Percentiles rank a stretch among this genome's conserved stretches.
Conservation (phyloP, 2,888 invertebrate species). For the Agrilus mali region DNA sequence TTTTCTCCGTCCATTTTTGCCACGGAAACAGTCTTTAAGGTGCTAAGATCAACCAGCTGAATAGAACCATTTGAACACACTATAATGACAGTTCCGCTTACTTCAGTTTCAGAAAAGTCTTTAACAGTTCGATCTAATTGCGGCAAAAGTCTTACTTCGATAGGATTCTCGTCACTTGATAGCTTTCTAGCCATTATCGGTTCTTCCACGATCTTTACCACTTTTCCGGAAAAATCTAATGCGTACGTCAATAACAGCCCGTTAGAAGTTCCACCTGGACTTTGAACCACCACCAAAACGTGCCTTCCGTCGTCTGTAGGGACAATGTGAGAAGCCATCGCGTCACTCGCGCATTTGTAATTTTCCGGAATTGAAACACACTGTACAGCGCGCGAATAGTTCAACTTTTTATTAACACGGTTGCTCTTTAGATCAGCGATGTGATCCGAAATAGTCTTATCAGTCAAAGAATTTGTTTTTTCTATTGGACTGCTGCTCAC, state of each 20-base stretch:
- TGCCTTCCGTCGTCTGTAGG: constrained; percentile 59
- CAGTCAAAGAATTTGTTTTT: constrained; percentile 9
- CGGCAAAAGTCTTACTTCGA: constrained; percentile 58
- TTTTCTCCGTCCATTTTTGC: constrained; percentile 55
- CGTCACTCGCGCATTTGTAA: constrained; percentile 37
- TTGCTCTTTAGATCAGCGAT: constrained; percentile 31
- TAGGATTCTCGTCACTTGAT: constrained; percentile 50
- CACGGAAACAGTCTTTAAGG: constrained; percentile 53
- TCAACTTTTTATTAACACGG: constrained; percentile 26
- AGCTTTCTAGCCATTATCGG: constrained; percentile 50
- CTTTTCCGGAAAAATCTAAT: constrained; percentile 38
- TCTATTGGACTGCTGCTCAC: constrained; percentile 13
- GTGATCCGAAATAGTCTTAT: constrained; percentile 33
- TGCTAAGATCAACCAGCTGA: constrained; percentile 57
- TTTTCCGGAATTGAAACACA: constrained; percentile 42
- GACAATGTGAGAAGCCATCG: constrained; percentile 48
- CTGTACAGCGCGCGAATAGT: constrained; percentile 40
- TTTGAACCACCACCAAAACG: constrained; percentile 45
- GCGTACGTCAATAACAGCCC: constrained; percentile 43
- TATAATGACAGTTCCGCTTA: constrained; percentile 52
- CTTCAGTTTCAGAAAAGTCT: constrained; percentile 14
- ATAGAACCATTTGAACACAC: constrained; percentile 66
- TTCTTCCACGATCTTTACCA: constrained; percentile 42
- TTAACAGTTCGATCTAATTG: constrained; percentile 26
- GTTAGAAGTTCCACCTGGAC: constrained; percentile 19